Conservation (phyloP, 1,140 invertebrate species). For the Tetramorium simillimum region DNA sequence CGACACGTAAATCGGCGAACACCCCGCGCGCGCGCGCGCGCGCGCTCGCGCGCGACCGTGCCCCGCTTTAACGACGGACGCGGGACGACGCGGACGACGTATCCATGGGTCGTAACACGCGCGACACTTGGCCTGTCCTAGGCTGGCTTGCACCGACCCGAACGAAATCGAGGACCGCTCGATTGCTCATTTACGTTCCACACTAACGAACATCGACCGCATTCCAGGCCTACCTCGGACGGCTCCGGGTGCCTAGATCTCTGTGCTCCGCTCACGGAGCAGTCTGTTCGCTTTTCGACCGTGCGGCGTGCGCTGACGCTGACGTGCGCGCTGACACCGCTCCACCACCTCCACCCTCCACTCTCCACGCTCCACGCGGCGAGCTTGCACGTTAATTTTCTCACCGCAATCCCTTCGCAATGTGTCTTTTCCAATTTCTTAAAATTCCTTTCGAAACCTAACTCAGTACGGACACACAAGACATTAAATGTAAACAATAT, state of each 20-base stretch:
- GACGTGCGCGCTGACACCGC: too few relatives aligned
- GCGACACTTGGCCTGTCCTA: neutral
- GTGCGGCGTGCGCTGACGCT: too few relatives aligned
- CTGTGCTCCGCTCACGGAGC: neutral
- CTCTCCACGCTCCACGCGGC: too few relatives aligned
- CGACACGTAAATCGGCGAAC: neutral
- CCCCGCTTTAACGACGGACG: neutral
- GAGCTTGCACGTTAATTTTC: too few relatives aligned
- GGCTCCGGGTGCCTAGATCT: neutral
- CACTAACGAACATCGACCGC: constrained; percentile 62
- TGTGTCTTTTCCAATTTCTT: too few relatives aligned
- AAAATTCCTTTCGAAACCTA: too few relatives aligned
- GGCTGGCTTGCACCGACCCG: constrained; percentile 44
- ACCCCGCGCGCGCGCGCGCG: neutral
- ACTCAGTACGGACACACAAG: too few relatives aligned
- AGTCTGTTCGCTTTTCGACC: neutral
- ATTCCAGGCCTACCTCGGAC: constrained; percentile 55
- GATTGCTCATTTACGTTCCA: constrained; percentile 73
- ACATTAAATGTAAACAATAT: too few relatives aligned
- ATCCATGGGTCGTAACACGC: constrained; percentile 18
- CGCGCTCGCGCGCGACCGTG: neutral
- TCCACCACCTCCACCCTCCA: too few relatives aligned
- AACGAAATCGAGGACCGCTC: constrained; percentile 67
- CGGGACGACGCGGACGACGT: neutral
- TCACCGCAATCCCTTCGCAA: too few relatives aligned